These are phyloP conservation scores for Chelonia mydas DNA, from an alignment of 2,797 vertebrate species.

Conservation along the genomic window DNA sequence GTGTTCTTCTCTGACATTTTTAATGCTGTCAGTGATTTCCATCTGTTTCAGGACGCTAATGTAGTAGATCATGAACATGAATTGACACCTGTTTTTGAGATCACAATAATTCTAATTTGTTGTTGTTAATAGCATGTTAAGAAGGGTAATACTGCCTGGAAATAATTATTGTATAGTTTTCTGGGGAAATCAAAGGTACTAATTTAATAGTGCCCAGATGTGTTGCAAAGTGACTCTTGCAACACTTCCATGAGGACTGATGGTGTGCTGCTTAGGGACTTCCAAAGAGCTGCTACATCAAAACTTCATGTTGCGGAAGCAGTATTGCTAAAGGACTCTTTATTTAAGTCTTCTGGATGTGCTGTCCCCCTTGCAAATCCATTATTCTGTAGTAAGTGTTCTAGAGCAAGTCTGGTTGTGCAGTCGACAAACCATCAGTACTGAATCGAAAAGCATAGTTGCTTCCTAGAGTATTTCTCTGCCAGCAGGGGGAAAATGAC, in stretches of 20 bases:
- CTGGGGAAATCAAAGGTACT: rapidly evolving
- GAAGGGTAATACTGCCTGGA: not conserved
- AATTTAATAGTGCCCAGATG: not conserved
- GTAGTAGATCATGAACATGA: not conserved
- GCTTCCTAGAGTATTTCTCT: not conserved
- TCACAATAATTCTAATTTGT: not conserved
- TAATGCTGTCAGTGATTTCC: not conserved
- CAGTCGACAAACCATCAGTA: not conserved
- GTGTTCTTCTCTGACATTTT: not conserved
- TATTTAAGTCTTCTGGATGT: not conserved
- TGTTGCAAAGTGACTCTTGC: not conserved
- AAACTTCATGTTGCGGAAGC: not conserved
- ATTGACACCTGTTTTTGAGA: not conserved
- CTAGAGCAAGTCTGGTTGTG: not conserved
- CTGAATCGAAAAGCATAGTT: not conserved
- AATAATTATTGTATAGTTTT: not conserved
- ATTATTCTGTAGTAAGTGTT: not conserved
- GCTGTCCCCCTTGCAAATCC: not conserved
- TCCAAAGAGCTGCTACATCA: not conserved
- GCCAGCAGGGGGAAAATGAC: not conserved
- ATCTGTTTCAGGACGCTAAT: not conserved
- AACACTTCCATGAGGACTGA: not conserved
- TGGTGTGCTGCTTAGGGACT: not conserved
- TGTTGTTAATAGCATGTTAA: not conserved
- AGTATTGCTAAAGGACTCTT: not conserved